Conservation (phyloP, 2,888 invertebrate genomes). For the Argynnis bischoffii region DNA sequence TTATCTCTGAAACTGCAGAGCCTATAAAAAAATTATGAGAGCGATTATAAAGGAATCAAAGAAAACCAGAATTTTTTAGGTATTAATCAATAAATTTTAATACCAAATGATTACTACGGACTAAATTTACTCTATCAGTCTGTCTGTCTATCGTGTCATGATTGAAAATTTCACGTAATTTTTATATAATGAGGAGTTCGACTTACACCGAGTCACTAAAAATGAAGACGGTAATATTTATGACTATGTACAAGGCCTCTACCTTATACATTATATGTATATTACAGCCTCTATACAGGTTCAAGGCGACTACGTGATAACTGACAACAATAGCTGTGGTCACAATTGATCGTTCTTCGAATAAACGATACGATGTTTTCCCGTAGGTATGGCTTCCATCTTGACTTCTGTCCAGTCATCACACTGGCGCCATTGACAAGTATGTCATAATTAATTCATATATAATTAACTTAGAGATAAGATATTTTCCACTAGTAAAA, state of each 20-base stretch:
- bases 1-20: too few relatives aligned
- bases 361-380: conserved; percentile 27
- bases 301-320: conserved; percentile 40
- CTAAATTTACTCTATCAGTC: too few relatives aligned
- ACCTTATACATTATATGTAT: background rate
- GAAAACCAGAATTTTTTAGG: too few relatives aligned
- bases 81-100: too few relatives aligned
- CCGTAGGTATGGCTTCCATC: conserved; percentile 13
- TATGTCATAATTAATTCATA: background rate
- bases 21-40: too few relatives aligned
- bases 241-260: conserved; percentile 4
- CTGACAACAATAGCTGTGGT: conserved; percentile 37
- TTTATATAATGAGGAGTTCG: background rate
- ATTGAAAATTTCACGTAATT: background rate
- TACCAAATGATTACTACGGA: too few relatives aligned
- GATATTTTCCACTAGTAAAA: background rate
- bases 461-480: background rate
- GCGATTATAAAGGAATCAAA: too few relatives aligned
- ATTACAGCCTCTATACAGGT: conserved; percentile 28
- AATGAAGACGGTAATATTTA: conserved; percentile 1
- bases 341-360: conserved; percentile 28
- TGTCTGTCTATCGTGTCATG: background rate
- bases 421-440: conserved; percentile 2
- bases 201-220: conserved; percentile 1
- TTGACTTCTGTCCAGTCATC: conserved; percentile 3